Base-by-base conservation (phyloP, 2,797 vertebrate species). In the Crypturellus tataupa region DNA sequence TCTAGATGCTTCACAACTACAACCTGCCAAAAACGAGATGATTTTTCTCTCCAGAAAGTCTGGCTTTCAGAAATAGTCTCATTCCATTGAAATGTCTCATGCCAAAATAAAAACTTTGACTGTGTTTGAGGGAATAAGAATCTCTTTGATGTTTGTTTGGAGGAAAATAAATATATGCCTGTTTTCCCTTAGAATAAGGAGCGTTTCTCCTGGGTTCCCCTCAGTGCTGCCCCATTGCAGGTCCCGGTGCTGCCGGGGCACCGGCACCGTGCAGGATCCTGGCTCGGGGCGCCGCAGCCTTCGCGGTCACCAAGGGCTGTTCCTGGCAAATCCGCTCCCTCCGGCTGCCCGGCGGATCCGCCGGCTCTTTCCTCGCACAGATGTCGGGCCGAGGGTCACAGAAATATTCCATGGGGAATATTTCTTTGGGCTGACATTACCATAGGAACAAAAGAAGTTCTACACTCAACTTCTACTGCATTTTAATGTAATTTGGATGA, bases 61-160 rank as follows among this genome's bases (percentile, higher is more conserved):
- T 39, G n/a, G 10, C 14, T 82, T 67, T 39, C 2, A 4, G 70
- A 69, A 81, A 84, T 8, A n/a, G 2, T 51, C 70, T 76, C 24
- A 4, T 14, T 71, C 62, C 1, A 2, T 63, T 46, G 53, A 71
- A 39, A 33, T 9, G 10, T 16, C 67, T 49, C 33, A 40, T 0
- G 0, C 35, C 53, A 24, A 39, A 64, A 75, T 9, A 33, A 75
- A 62, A 6, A 21, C 58, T 46, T 10, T 4, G 37, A 2, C 7
- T 51, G 35, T 31, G 0, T 39, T 72, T 42, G 72, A 51, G 56
- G 72, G 29, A 76, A 73, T 24, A 20, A 31, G 39, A 67, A 21
- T 6, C 12, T 33, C 60, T 19, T n/a, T 42, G 10, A 0, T 12
- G 24, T 0, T 12, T 29, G 49, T 31, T 71, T 8, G 27, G 4